Evolutionary conservation across 2,113 vertebrate genomes (phyloP).

Genomic region (Arizona elegans): DNA sequence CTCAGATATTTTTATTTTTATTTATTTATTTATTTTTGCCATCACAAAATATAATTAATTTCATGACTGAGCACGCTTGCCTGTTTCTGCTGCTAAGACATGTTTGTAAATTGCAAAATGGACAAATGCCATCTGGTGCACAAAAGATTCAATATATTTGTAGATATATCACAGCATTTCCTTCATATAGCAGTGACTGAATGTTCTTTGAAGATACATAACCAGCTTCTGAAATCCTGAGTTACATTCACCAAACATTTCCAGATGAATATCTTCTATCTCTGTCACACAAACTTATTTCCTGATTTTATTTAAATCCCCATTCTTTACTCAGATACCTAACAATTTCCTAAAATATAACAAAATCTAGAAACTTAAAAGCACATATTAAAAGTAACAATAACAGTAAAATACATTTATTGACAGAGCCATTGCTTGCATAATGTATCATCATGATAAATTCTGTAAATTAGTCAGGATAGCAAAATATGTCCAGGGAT

Average conservation of each 20-base stretch:
- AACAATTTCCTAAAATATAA: background rate
- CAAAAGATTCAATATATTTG: slow-evolving; percentile 47
- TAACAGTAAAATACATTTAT: background rate
- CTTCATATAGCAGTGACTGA: background rate
- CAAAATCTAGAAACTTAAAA: background rate
- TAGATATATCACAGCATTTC: slow-evolving; percentile 45
- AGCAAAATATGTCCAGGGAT: background rate
- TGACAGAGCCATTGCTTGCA: background rate
- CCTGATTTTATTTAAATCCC: background rate
- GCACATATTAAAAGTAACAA: background rate
- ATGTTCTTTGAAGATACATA: slow-evolving; percentile 3
- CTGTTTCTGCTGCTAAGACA: slow-evolving; percentile 47
- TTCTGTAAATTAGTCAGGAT: background rate
- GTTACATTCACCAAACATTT: background rate
- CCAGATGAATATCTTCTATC: background rate
- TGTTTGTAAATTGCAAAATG: slow-evolving; percentile 45
- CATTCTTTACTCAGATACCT: background rate
- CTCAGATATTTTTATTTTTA: slow-evolving; percentile 51
- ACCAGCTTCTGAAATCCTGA: background rate
- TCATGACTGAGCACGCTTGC: slow-evolving; percentile 68
- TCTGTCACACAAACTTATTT: background rate
- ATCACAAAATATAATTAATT: slow-evolving; percentile 72
- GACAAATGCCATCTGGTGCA: slow-evolving; percentile 3
- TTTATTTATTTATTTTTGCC: too few relatives aligned
- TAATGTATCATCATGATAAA: background rate